Base-by-base conservation (phyloP, 2,797 vertebrate genomes). In the Amphiprion clarkii region DNA sequence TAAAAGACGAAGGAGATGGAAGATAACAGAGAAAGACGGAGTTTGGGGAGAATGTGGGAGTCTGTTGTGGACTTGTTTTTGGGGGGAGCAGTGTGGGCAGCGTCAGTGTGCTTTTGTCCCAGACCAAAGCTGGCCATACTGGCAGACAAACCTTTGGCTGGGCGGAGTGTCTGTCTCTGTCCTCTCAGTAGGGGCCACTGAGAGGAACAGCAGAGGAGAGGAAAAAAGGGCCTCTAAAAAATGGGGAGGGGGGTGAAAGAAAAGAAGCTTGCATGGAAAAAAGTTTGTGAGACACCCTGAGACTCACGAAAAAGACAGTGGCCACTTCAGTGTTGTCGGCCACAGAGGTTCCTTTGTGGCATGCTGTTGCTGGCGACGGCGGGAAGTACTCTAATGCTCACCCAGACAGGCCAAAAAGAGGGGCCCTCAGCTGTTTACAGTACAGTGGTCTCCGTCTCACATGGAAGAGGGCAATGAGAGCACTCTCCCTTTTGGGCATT, bases 161-260 rank as follows among this genome's bases (percentile, higher is more conserved):
- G 90, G 88, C 79, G 87, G 89, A 93, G 91, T 92, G 86, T 91
- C 89, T 91, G 90, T 93, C 93, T 94, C 93, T 91, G 88, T 89
- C 89, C 90, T 94, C 92, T 92, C 92, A 92, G 94, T 94, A 89
- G 93, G 93, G 93, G 93, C 92, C 92, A 92, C 89, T 91, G 86
- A 91, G 89, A 93, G 93, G 91, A 94, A 92, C 91, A 89, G 91
- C 88, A 85, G 88, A 91, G 86, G 73, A 92, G 86, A 87, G 87
- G 83, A 85, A 78, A 88, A 91, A 88, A 90, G 90, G 93, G 89
- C 90, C 91, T 87, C 91, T 84, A 89, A 94, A 91, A 90, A 91
- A 92, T 74, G 66, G 78, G 80, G 87, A 81, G 81, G 91, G 79
- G 81, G 83, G 84, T 76, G 84, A 87, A 88, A 89, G 86, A 91